Conservation (phyloP, 2,113 vertebrate species). For the Dascyllus trimaculatus region DNA sequence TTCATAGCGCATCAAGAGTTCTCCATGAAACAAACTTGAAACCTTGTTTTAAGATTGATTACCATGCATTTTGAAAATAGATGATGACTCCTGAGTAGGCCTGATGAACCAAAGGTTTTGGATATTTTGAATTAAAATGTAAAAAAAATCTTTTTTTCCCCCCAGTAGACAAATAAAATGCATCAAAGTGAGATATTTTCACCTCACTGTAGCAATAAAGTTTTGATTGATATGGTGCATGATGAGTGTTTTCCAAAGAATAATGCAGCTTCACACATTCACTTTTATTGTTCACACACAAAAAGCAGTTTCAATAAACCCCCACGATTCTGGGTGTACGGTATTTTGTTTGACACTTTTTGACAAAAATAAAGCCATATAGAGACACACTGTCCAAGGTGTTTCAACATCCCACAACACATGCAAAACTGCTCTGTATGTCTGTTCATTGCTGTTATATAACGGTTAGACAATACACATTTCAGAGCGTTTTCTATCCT, state of each 20-base stretch:
- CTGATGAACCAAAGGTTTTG: not conserved
- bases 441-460: slow-evolving; percentile 17
- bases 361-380: slow-evolving; percentile 35
- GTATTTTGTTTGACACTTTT: slow-evolving; percentile 1
- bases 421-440: slow-evolving; percentile 4
- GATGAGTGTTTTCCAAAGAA: slow-evolving; percentile 45
- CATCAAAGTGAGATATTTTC: slow-evolving; percentile 34
- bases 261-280: slow-evolving; percentile 24
- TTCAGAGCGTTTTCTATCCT: not conserved
- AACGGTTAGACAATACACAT: slow-evolving; percentile 1
- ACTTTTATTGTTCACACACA: slow-evolving; percentile 2
- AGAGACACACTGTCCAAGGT: not conserved
- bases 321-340: not conserved
- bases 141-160: not conserved
- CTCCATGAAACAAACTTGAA: not conserved
- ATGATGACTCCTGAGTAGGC: not conserved
- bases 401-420: slow-evolving; percentile 22
- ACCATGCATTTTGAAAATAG: slow-evolving; percentile 3
- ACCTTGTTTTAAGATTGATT: slow-evolving; percentile 6
- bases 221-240: slow-evolving; percentile 25
- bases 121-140: not conserved
- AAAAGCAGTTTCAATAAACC: slow-evolving; percentile 11
- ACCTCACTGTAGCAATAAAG: slow-evolving; percentile 46
- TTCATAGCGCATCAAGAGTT: slow-evolving; percentile 26
- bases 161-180: slow-evolving; percentile 32